phyloP scores from a whole-genome alignment of 2,888 invertebrate species.

The Macrosiphum euphorbiae region DNA sequence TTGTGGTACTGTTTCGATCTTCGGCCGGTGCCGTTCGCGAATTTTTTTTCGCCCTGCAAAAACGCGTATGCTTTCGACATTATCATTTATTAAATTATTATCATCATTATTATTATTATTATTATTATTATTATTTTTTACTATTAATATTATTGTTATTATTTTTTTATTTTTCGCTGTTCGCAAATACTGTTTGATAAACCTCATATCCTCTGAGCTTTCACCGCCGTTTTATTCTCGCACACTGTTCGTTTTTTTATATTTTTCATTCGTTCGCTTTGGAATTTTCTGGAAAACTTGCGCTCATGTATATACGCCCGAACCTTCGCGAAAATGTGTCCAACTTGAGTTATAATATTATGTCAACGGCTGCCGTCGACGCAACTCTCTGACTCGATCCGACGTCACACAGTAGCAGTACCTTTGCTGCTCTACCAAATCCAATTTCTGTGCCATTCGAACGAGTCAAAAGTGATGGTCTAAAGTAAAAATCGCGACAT shows the following conservation, averaged over 20 bases:
- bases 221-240: background rate
- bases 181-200: background rate
- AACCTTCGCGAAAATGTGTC: conserved; percentile 30
- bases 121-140: background rate
- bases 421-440: background rate
- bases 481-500: background rate
- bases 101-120: conserved; percentile 19
- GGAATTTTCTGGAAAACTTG: background rate
- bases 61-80: background rate
- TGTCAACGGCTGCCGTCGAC: background rate
- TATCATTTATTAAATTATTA: background rate
- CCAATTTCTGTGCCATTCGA: background rate
- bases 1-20: conserved; percentile 61
- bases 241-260: background rate
- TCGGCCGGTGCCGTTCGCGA: conserved; percentile 49
- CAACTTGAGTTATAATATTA: background rate
- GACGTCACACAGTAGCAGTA: conserved; percentile 2
- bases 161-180: background rate
- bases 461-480: background rate
- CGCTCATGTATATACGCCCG: background rate
- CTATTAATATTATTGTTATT: background rate
- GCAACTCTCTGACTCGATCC: background rate
- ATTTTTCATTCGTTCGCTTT: background rate
- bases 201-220: background rate
- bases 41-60: conserved; percentile 35